A percentile compares a stretch with the other conserved stretches of the same genome.
These are phyloP conservation scores for Falco peregrinus DNA, from an alignment of 2,797 vertebrate species.

Conservation along the genomic window DNA sequence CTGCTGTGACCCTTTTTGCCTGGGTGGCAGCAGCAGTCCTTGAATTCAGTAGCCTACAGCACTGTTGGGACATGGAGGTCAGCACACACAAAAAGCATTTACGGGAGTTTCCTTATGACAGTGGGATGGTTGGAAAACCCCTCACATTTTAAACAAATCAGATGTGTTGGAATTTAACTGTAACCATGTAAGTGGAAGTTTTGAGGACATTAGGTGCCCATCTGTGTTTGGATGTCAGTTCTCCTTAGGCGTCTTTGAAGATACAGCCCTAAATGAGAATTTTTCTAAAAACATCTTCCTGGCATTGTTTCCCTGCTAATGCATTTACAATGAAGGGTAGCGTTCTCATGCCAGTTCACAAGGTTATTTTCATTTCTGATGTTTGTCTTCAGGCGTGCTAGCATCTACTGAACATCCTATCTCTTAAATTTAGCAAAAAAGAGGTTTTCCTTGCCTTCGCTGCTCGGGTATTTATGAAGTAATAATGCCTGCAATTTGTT, in stretches of 20 bases:
- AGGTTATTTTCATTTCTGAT: neutral
- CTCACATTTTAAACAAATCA: rapidly evolving
- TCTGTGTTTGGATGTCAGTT: neutral
- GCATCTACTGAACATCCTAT: neutral
- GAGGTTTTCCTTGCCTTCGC: neutral
- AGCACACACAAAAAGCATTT: neutral
- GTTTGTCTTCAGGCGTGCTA: neutral
- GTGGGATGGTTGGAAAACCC: neutral
- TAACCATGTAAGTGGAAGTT: neutral
- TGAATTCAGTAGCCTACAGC: neutral
- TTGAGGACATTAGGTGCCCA: neutral
- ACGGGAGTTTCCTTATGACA: neutral
- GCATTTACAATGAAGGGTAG: neutral
- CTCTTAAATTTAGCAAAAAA: neutral
- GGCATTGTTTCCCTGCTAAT: neutral
- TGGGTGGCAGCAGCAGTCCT: conserved; percentile 4
- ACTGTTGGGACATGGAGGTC: neutral
- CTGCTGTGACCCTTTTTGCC: neutral
- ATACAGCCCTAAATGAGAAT: neutral
- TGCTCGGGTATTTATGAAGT: neutral
- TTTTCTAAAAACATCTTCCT: neutral
- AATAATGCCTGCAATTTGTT: neutral
- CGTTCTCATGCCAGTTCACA: neutral
- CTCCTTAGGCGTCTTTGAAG: neutral
- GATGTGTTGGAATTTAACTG: neutral